phyloP scores from a whole-genome alignment of 2,113 vertebrate genomes.

The Cyphomyrus discorhynchus region DNA sequence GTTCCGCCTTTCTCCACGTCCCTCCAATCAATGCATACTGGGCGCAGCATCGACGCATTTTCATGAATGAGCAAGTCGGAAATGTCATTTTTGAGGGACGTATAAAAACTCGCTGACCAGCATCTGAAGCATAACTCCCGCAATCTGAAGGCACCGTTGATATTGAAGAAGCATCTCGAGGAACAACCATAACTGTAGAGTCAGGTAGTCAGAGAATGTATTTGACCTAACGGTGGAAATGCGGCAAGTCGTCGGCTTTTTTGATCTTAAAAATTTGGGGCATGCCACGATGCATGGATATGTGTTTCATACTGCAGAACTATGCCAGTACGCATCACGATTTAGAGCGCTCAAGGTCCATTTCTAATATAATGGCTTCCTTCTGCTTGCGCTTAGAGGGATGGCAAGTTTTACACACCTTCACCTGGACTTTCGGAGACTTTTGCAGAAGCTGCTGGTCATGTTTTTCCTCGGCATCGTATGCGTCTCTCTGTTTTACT shows the following conservation, averaged over 20 bases:
- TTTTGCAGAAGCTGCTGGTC: constrained; percentile 56
- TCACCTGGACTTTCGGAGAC: constrained; percentile 49
- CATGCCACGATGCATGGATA: not conserved
- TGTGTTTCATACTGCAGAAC: not conserved
- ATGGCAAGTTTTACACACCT: constrained; percentile 56
- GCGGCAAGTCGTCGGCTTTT: constrained; percentile 22
- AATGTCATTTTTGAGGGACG: constrained; percentile 27
- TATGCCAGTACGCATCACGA: not conserved
- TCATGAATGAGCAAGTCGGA: constrained; percentile 30
- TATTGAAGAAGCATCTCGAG: not conserved
- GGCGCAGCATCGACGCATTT: constrained; percentile 19
- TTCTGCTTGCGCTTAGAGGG: constrained; percentile 42
- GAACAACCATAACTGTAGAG: not conserved
- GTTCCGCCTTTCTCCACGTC: constrained; percentile 35
- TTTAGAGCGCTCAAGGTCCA: constrained; percentile 24
- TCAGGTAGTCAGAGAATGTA: not conserved
- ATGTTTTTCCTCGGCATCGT: constrained; percentile 57
- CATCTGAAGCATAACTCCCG: constrained; percentile 29
- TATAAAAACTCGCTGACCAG: constrained; percentile 21
- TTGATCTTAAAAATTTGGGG: constrained; percentile 18
- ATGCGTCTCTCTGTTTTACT: constrained; percentile 57
- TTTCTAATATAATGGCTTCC: constrained; percentile 52
- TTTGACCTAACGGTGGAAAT: constrained; percentile 19
- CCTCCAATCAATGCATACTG: constrained; percentile 39
- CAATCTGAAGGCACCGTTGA: constrained; percentile 23